These are phyloP conservation scores for Menidia beryllina DNA, from an alignment of 2,113 vertebrate genomes.

Conservation along the genomic window DNA sequence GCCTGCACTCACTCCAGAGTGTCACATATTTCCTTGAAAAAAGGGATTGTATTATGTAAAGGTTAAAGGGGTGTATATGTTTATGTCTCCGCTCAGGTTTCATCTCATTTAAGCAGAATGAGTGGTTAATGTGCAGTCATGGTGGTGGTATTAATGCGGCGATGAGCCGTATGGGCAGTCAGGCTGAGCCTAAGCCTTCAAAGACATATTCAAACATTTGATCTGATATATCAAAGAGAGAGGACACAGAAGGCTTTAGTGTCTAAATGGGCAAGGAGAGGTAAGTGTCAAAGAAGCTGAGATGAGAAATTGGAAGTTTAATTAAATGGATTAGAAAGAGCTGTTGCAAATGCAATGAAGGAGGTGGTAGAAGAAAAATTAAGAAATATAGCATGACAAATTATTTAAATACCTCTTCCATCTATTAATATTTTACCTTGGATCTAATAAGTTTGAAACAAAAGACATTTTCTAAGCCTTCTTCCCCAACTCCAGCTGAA, in stretches of 20 bases:
- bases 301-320: slow-evolving; percentile 29
- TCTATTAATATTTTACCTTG: neutral
- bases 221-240: slow-evolving; percentile 34
- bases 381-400: slow-evolving; percentile 6
- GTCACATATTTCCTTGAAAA: no score
- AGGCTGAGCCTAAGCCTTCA: slow-evolving; percentile 5
- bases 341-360: slow-evolving; percentile 20
- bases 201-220: slow-evolving; percentile 31
- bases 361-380: neutral
- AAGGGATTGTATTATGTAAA: neutral
- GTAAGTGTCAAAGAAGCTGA: slow-evolving; percentile 7
- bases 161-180: slow-evolving; percentile 1
- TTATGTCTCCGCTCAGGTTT: slow-evolving; percentile 7
- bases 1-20: no score
- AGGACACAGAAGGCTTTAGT: neutral
- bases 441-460: neutral
- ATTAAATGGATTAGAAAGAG: slow-evolving; percentile 23
- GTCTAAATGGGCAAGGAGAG: slow-evolving; percentile 16
- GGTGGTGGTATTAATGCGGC: slow-evolving; percentile 2
- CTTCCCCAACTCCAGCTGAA: neutral
- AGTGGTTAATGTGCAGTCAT: slow-evolving; percentile 15
- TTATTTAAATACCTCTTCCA: neutral
- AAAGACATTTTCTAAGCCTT: no score
- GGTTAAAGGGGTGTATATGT: neutral
- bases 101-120: slow-evolving; percentile 30